phyloP scores from a whole-genome alignment of 2,113 vertebrate genomes.

The Leiothrix lutea region DNA sequence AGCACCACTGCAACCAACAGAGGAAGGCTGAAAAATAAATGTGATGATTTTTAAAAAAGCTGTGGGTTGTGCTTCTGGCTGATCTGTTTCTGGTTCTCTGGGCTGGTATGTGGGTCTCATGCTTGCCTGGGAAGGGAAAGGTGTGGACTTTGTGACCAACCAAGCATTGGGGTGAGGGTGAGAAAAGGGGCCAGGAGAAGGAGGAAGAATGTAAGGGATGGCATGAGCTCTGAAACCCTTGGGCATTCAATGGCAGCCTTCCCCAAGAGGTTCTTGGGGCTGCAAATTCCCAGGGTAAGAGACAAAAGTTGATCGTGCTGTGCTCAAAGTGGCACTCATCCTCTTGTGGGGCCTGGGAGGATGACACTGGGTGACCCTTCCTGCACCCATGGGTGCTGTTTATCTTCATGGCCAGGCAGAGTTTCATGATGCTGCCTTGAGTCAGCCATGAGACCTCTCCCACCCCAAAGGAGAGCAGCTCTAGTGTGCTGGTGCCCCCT shows the following conservation, averaged over 20 bases:
- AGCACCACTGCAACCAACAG: background rate
- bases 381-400: background rate
- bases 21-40: conserved; percentile 6
- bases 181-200: background rate
- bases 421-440: background rate
- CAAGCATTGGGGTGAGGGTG: background rate
- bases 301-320: background rate
- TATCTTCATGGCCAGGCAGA: background rate
- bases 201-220: background rate
- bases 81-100: background rate
- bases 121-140: background rate
- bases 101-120: accelerated
- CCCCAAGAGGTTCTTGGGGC: background rate
- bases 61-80: background rate
- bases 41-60: background rate
- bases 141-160: background rate
- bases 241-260: background rate
- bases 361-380: background rate
- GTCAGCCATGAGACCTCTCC: background rate
- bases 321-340: background rate
- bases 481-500: background rate
- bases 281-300: background rate
- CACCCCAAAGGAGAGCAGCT: background rate
- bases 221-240: background rate
- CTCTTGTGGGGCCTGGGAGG: background rate